A percentile compares a stretch with the other conserved stretches of the same genome.
Evolutionary conservation across 1,140 invertebrate species (phyloP).

Genomic region (Adelges cooleyi): DNA sequence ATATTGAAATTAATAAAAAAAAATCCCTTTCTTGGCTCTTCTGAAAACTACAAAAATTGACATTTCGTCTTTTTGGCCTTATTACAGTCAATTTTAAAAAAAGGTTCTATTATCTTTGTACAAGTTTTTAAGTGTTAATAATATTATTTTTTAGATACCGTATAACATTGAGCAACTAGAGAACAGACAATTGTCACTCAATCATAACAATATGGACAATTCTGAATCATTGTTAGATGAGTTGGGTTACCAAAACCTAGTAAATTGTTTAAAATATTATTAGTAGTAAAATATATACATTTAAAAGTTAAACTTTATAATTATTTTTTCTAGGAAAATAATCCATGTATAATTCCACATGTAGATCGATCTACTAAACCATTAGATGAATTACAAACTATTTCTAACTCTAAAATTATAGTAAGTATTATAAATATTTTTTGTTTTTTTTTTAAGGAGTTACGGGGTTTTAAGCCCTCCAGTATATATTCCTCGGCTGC

Average conservation of each 20-base stretch:
- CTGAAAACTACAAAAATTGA: too few species aligned
- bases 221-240: neutral
- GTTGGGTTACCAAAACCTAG: neutral
- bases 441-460: conserved; percentile 46
- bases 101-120: too few species aligned
- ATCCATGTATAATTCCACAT: conserved; percentile 1
- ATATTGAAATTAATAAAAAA: too few species aligned
- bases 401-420: conserved; percentile 45
- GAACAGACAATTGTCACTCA: conserved; percentile 21
- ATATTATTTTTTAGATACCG: conserved; percentile 2
- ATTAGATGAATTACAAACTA: conserved; percentile 47
- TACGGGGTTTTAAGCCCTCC: too few species aligned
- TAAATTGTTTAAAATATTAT: neutral
- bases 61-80: too few species aligned
- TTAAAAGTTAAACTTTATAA: neutral
- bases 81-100: too few species aligned
- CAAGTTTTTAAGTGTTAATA: too few species aligned
- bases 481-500: too few species aligned
- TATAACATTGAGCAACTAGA: conserved; percentile 18
- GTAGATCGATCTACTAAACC: conserved; percentile 35
- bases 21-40: too few species aligned
- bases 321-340: conserved; percentile 24
- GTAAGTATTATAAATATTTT: conserved; percentile 26
- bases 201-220: conserved; percentile 31
- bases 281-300: neutral